These are phyloP conservation scores for Rhagium mordax DNA, from an alignment of 2,888 invertebrate species.

Conservation along the genomic window DNA sequence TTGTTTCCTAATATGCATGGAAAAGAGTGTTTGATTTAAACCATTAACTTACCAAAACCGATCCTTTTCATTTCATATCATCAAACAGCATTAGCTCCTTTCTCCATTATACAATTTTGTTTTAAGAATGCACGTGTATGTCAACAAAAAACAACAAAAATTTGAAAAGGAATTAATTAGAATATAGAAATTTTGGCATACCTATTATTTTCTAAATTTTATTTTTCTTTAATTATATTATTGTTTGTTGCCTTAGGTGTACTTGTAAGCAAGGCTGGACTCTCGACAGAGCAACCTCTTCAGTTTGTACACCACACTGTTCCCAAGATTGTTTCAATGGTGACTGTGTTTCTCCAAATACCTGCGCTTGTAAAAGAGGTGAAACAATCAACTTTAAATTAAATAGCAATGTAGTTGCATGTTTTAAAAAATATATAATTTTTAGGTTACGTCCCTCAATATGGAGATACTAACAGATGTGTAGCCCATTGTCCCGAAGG, in stretches of 20 bases:
- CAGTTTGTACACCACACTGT: slow-evolving; percentile 68
- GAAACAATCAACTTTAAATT: background rate
- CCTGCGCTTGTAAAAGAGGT: slow-evolving; percentile 69
- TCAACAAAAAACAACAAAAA: too few relatives aligned
- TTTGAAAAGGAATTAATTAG: too few relatives aligned
- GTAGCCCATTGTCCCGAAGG: slow-evolving; percentile 78
- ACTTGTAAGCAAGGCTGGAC: slow-evolving; percentile 69
- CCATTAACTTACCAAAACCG: too few relatives aligned
- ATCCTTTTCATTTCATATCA: too few relatives aligned
- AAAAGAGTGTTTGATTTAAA: too few relatives aligned
- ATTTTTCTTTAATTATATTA: background rate
- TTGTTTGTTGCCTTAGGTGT: slow-evolving; percentile 65
- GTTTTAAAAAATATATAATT: background rate
- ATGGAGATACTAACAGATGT: slow-evolving; percentile 67
- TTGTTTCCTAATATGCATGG: too few relatives aligned
- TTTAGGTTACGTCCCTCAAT: slow-evolving; percentile 65
- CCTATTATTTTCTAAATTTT: too few relatives aligned
- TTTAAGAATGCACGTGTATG: too few relatives aligned
- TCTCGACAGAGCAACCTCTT: slow-evolving; percentile 53
- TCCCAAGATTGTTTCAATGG: slow-evolving; percentile 73
- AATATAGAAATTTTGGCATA: too few relatives aligned
- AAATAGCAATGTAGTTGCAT: background rate
- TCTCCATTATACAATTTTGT: too few relatives aligned
- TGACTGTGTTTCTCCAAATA: slow-evolving; percentile 67
- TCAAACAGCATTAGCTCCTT: too few relatives aligned